phyloP scores from a whole-genome alignment of 2,888 invertebrate species.

The Drosophila fungiperda region DNA sequence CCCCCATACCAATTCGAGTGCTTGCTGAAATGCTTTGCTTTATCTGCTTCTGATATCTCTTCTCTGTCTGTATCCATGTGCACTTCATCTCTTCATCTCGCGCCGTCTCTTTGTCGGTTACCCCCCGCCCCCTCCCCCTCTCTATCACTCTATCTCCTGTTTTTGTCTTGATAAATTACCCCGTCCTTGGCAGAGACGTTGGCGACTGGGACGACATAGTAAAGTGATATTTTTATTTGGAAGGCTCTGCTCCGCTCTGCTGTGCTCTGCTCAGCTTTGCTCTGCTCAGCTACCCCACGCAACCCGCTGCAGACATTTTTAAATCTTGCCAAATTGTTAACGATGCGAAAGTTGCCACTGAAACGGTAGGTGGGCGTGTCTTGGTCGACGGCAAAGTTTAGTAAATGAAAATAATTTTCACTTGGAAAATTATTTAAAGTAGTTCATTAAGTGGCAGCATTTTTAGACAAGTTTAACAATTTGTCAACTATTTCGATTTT shows the following conservation, averaged over 20 bases:
- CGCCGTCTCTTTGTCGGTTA: constrained; percentile 17
- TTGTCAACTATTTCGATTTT: constrained; percentile 65
- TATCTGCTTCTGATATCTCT: constrained; percentile 65
- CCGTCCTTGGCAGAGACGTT: constrained; percentile 75
- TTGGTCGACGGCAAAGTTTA: constrained; percentile 68
- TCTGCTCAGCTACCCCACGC: not conserved
- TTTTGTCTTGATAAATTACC: constrained; percentile 81
- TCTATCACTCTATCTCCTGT: constrained; percentile 22
- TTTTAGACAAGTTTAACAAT: constrained; percentile 61
- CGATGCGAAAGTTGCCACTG: constrained; percentile 76
- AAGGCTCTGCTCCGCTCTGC: constrained; percentile 13
- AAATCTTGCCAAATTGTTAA: constrained; percentile 81
- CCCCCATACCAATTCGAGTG: constrained; percentile 38
- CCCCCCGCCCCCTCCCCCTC: constrained; percentile 16
- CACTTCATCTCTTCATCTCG: constrained; percentile 40
- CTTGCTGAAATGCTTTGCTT: constrained; percentile 60
- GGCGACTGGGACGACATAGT: constrained; percentile 68
- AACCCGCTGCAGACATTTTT: constrained; percentile 63
- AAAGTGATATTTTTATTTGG: constrained; percentile 80
- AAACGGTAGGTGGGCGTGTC: constrained; percentile 28
- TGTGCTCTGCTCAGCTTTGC: not conserved
- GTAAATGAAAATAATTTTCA: constrained; percentile 78
- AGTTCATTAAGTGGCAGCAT: constrained; percentile 77
- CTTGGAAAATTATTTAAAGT: constrained; percentile 78
- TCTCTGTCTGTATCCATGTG: constrained; percentile 48